Conservation (phyloP, 2,888 invertebrate species). For the Hymenopus coronatus region DNA sequence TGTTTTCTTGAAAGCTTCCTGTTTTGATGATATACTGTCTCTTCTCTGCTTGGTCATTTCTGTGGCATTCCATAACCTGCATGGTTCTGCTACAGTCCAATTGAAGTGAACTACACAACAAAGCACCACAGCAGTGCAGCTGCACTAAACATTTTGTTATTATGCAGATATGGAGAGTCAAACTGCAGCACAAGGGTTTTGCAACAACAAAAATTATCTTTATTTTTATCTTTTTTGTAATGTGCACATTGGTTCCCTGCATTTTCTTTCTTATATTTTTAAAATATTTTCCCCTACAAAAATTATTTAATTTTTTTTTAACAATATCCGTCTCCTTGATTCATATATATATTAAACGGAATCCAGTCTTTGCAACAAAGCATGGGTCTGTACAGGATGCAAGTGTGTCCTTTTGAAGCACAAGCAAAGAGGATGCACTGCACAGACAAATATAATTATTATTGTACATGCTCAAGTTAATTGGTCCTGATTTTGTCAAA, state of each 20-base stretch:
- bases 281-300: slow-evolving; percentile 7
- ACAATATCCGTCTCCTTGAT: background rate
- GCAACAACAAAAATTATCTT: background rate
- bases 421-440: slow-evolving; percentile 25
- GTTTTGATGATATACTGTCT: background rate
- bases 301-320: background rate
- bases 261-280: background rate
- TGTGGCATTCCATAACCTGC: background rate
- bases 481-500: background rate
- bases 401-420: slow-evolving; percentile 24
- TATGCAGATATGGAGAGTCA: background rate
- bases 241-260: background rate
- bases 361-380: slow-evolving; percentile 12
- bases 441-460: slow-evolving; percentile 4
- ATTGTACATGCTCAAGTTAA: slow-evolving; percentile 14
- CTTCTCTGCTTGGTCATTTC: background rate
- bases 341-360: background rate
- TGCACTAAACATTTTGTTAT: background rate
- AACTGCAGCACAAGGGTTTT: background rate
- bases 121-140: background rate
- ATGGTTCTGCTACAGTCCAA: background rate
- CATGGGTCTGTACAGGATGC: slow-evolving; percentile 16
- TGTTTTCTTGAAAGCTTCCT: background rate
- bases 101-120: background rate
- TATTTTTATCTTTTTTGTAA: background rate